phyloP scores from a whole-genome alignment of 2,113 vertebrate species.

The Pimephales promelas region DNA sequence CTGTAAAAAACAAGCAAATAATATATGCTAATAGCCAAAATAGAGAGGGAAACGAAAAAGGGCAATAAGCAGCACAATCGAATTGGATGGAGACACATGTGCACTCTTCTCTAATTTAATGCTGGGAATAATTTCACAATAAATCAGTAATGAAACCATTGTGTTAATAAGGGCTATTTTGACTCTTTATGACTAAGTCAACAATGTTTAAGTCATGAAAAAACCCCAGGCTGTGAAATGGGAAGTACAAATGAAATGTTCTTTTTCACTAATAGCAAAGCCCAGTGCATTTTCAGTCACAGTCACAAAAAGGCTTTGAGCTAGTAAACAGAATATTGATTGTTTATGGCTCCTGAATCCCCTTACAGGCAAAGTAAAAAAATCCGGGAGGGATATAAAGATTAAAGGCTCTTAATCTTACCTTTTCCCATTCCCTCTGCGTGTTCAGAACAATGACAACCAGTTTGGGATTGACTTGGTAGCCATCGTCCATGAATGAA shows the following conservation, averaged over 20 bases:
- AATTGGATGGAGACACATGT: slow-evolving; percentile 15
- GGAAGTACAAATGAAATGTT: slow-evolving; percentile 38
- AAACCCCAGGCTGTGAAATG: slow-evolving; percentile 7
- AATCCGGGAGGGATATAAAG: slow-evolving; percentile 23
- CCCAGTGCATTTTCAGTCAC: slow-evolving; percentile 31
- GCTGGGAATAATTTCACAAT: not conserved
- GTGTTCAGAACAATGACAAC: slow-evolving; percentile 94
- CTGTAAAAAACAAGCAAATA: slow-evolving; percentile 33
- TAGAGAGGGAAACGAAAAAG: slow-evolving; percentile 38
- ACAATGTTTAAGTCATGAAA: slow-evolving; percentile 11
- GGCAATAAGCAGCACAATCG: not conserved
- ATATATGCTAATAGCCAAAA: slow-evolving; percentile 47
- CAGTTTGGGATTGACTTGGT: slow-evolving; percentile 93
- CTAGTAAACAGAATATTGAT: slow-evolving; percentile 37
- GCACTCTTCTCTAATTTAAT: not conserved
- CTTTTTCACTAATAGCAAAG: slow-evolving; percentile 20
- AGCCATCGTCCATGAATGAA: slow-evolving; percentile 96
- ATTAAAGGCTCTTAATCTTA: slow-evolving; percentile 66
- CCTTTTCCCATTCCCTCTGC: slow-evolving; percentile 94
- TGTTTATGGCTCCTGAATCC: not conserved
- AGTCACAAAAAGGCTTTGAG: slow-evolving; percentile 35
- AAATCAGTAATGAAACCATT: not conserved
- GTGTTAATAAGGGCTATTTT: slow-evolving; percentile 23
- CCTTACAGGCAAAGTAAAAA: slow-evolving; percentile 20
- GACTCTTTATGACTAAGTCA: slow-evolving; percentile 13